Conservation (phyloP, 2,797 vertebrate genomes). For the Diplodus puntazzo region DNA sequence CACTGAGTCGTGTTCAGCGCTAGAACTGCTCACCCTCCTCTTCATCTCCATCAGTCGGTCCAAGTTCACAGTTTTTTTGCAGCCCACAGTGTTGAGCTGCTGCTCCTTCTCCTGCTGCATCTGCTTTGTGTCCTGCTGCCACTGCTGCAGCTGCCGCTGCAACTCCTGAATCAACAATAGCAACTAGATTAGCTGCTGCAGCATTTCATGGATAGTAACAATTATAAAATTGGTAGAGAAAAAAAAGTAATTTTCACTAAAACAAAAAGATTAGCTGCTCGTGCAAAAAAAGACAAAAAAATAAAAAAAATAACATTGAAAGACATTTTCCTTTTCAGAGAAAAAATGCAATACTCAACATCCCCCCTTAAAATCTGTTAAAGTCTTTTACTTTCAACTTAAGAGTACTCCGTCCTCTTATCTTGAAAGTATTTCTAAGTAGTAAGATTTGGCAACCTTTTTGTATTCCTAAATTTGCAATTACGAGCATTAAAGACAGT, state of each 20-base stretch:
- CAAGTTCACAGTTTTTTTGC: slow-evolving; percentile 82
- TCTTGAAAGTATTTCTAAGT: too few relatives aligned
- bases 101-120: slow-evolving; percentile 85
- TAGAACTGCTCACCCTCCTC: slow-evolving; percentile 80
- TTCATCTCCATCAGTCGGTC: slow-evolving; percentile 85
- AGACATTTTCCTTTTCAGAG: too few relatives aligned
- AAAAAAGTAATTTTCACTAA: background rate
- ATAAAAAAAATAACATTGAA: background rate
- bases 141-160: slow-evolving; percentile 46
- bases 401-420: too few relatives aligned
- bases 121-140: slow-evolving; percentile 38
- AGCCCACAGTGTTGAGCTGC: slow-evolving; percentile 81
- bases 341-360: background rate
- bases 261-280: background rate
- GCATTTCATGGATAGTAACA: background rate
- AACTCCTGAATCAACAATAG: slow-evolving; percentile 81
- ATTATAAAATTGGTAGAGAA: too few relatives aligned
- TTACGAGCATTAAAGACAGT: background rate
- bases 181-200: slow-evolving; percentile 12
- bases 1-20: background rate
- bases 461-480: background rate
- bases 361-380: background rate
- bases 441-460: background rate
- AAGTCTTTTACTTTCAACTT: too few relatives aligned
- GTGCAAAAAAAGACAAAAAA: background rate